Conservation (phyloP, 2,888 invertebrate species). For the Tenodera sinensis region DNA sequence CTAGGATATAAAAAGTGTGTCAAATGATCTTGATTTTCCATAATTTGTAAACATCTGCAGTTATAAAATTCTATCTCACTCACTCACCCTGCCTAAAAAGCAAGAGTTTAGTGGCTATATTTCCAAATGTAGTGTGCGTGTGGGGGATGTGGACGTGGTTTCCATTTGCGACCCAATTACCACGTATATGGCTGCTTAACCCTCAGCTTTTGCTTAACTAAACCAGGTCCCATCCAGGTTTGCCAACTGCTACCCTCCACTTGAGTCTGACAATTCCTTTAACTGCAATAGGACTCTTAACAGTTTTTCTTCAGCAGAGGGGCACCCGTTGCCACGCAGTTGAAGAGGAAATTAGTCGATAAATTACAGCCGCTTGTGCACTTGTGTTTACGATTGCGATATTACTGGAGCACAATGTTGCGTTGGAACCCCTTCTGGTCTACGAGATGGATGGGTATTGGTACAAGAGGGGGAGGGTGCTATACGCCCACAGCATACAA, state of each 20-base stretch:
- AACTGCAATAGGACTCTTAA: background rate
- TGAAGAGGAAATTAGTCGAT: background rate
- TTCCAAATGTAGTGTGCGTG: too few relatives aligned
- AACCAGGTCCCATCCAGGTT: background rate
- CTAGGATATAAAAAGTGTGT: too few relatives aligned
- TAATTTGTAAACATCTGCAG: too few relatives aligned
- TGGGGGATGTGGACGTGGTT: too few relatives aligned
- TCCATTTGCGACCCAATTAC: too few relatives aligned
- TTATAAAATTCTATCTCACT: too few relatives aligned
- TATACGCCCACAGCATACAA: background rate
- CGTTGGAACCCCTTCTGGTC: background rate
- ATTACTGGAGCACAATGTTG: background rate
- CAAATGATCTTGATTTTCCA: too few relatives aligned
- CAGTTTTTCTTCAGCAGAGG: background rate
- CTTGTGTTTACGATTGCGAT: background rate
- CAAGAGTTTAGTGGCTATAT: too few relatives aligned
- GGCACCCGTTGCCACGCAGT: background rate
- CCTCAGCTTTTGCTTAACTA: background rate
- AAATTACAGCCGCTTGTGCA: background rate
- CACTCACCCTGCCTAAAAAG: too few relatives aligned
- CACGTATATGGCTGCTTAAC: too few relatives aligned
- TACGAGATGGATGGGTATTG: background rate
- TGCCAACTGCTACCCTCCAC: background rate
- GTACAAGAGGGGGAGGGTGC: background rate
- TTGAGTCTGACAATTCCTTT: background rate